Conservation (phyloP, 1,140 invertebrate species). For the Drosophila grimshawi region DNA sequence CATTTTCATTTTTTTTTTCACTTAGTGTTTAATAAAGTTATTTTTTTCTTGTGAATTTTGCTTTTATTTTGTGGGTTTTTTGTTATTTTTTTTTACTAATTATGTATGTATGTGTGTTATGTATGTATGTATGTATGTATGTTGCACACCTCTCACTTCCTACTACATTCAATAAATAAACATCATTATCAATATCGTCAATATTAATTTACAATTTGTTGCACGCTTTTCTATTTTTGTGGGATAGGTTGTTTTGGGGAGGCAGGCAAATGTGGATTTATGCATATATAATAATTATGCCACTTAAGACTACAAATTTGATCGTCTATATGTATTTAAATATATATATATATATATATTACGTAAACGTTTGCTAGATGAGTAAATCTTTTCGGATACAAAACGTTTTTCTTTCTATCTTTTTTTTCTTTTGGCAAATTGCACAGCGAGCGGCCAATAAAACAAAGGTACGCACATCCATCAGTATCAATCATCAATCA, state of each 20-base stretch:
- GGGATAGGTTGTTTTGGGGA: neutral
- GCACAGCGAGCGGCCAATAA: slow-evolving; percentile 58
- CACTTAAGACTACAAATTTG: slow-evolving; percentile 75
- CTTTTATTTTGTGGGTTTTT: slow-evolving; percentile 5
- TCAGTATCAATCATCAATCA: slow-evolving; percentile 1
- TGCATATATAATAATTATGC: slow-evolving; percentile 55
- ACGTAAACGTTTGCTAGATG: slow-evolving; percentile 56
- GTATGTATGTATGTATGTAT: neutral
- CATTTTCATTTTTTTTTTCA: slow-evolving; percentile 38
- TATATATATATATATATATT: slow-evolving; percentile 51
- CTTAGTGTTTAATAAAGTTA: slow-evolving; percentile 63
- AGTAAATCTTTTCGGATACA: slow-evolving; percentile 26
- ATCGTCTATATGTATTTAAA: slow-evolving; percentile 62
- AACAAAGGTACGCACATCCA: slow-evolving; percentile 16
- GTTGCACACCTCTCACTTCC: slow-evolving; percentile 5
- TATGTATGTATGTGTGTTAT: neutral
- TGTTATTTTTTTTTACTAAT: slow-evolving; percentile 23
- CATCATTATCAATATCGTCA: slow-evolving; percentile 40
- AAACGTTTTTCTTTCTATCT: neutral
- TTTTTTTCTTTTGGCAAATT: slow-evolving; percentile 29
- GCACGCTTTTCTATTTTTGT: slow-evolving; percentile 40
- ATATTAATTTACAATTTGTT: slow-evolving; percentile 75
- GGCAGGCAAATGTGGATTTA: slow-evolving; percentile 19
- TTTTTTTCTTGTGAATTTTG: slow-evolving; percentile 33
- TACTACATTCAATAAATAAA: slow-evolving; percentile 61